Conservation (phyloP, 2,888 invertebrate species). For the Caenorhabditis imperialis region DNA sequence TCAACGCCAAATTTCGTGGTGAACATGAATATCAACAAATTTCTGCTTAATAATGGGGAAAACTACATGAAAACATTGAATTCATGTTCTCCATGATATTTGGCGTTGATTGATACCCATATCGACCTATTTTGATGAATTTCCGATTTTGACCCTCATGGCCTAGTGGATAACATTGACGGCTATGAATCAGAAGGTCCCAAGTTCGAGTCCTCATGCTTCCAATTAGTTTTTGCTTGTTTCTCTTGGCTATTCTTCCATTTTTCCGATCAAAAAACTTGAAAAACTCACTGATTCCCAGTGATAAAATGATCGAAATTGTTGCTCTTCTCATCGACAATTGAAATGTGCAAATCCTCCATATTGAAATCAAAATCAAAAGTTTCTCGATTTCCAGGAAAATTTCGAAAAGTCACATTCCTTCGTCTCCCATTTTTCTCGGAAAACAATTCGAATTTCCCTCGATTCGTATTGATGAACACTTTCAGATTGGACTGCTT, state of each 20-base stretch:
- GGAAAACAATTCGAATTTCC: conserved; percentile 27
- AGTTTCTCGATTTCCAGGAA: neutral
- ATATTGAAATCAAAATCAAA: conserved; percentile 27
- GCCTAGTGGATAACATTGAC: too few relatives aligned
- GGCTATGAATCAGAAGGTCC: too few relatives aligned
- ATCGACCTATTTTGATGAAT: too few relatives aligned
- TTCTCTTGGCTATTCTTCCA: neutral
- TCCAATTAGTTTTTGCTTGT: too few relatives aligned
- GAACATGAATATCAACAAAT: too few relatives aligned
- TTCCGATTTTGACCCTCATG: too few relatives aligned
- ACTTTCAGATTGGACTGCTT: conserved; percentile 19
- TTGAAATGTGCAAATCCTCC: conserved; percentile 32
- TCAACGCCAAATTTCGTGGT: too few relatives aligned
- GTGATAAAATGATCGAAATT: conserved; percentile 39
- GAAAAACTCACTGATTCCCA: conserved; percentile 33
- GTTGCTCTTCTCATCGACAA: conserved; percentile 9
- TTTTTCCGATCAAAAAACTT: neutral
- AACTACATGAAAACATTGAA: too few relatives aligned
- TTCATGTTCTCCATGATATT: too few relatives aligned
- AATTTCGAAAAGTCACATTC: conserved; percentile 4
- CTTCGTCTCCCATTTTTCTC: neutral
- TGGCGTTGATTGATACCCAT: too few relatives aligned
- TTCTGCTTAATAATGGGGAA: too few relatives aligned
- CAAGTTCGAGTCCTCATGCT: too few relatives aligned
- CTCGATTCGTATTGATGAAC: conserved; percentile 25